phyloP scores from a whole-genome alignment of 1,140 invertebrate species.

The Dreissena rostriformis region DNA sequence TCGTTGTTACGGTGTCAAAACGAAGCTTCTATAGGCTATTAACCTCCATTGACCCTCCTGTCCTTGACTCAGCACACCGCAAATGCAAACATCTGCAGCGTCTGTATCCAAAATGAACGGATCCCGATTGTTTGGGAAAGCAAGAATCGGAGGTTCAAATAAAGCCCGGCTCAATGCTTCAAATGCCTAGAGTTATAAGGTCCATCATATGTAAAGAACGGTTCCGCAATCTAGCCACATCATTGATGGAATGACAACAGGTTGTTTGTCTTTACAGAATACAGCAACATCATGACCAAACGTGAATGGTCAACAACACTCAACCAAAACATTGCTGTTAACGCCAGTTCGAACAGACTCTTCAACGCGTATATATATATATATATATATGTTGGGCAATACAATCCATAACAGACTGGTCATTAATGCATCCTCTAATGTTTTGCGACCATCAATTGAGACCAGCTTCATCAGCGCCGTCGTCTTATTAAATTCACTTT shows the following conservation, averaged over 20 bases:
- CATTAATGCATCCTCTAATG: neutral
- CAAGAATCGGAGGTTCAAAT: no score
- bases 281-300: constrained; percentile 45
- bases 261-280: constrained; percentile 62
- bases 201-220: constrained; percentile 66
- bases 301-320: constrained; percentile 59
- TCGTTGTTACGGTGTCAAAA: no score
- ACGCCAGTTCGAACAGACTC: constrained; percentile 10
- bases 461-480: neutral
- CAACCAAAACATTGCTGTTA: constrained; percentile 60
- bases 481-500: neutral
- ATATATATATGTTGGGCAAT: no score
- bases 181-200: constrained; percentile 63
- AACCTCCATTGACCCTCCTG: no score
- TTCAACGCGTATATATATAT: constrained; percentile 1
- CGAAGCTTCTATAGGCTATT: no score
- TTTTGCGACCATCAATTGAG: neutral
- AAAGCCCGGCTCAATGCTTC: no score
- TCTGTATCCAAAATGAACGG: no score
- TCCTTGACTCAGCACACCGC: no score
- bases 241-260: constrained; percentile 50
- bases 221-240: constrained; percentile 49
- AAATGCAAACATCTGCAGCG: no score
- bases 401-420: neutral
- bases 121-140: no score